A percentile compares a stretch with the other conserved stretches of the same genome.
Evolutionary conservation across 2,797 vertebrate species (phyloP).

Genomic region (Sebastolobus alascanus): DNA sequence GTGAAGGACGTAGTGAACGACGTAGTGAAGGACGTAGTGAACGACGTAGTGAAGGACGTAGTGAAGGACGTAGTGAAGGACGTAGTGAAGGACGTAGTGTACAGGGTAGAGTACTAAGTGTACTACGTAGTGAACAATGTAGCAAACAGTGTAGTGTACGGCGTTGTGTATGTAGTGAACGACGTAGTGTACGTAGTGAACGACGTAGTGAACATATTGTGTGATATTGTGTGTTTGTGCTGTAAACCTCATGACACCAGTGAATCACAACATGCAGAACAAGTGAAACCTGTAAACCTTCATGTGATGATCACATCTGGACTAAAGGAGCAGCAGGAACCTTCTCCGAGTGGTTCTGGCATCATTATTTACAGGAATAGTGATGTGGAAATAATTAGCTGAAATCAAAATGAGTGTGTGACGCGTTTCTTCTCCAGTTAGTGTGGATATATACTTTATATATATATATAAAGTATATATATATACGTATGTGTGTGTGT

Average conservation of each 20-base stretch:
- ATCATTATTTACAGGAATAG: conserved; percentile 87
- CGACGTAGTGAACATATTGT: no score
- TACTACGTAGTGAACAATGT: no score
- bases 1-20: no score
- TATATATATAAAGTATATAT: background rate
- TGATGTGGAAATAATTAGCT: conserved; percentile 87
- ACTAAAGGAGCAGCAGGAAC: conserved; percentile 82
- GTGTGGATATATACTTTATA: background rate
- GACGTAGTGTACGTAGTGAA: no score
- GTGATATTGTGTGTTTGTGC: background rate
- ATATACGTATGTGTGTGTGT: conserved; percentile 38
- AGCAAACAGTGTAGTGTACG: no score
- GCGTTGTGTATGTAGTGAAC: no score
- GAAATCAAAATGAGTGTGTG: conserved; percentile 87
- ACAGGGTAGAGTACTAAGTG: no score
- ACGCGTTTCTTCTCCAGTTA: conserved; percentile 84
- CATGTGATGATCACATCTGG: conserved; percentile 79
- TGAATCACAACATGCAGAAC: background rate
- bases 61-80: no score
- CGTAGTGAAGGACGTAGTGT: no score
- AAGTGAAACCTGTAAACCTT: background rate
- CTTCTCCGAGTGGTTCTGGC: conserved; percentile 79
- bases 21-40: no score
- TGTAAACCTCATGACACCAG: background rate
- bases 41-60: no score